Evolutionary conservation across 2,888 invertebrate species (phyloP).

Genomic region (Sclerodermus sp.): DNA sequence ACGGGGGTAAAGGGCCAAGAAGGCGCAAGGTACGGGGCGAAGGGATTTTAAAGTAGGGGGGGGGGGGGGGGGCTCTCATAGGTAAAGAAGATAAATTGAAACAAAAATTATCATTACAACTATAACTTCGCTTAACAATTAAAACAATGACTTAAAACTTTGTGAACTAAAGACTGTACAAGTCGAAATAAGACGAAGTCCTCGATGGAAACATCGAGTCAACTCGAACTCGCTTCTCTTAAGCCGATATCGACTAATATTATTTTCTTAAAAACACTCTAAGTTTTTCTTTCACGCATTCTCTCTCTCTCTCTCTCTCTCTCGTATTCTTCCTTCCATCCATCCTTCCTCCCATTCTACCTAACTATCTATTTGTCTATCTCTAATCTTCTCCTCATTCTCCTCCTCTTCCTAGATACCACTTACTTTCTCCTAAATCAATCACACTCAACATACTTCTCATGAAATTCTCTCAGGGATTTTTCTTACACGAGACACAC

Average conservation of each 20-base stretch:
- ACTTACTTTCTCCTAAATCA: too few relatives aligned
- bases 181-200: slow-evolving; percentile 48
- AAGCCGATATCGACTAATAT: slow-evolving; percentile 48
- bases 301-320: slow-evolving; percentile 15
- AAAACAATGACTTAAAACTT: slow-evolving; percentile 53
- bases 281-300: slow-evolving; percentile 25
- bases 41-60: too few relatives aligned
- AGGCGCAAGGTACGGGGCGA: too few relatives aligned
- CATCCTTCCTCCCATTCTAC: neutral
- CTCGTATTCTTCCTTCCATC: slow-evolving; percentile 6
- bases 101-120: slow-evolving; percentile 26
- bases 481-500: too few relatives aligned
- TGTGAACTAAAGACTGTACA: slow-evolving; percentile 50
- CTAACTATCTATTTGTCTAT: slow-evolving; percentile 8
- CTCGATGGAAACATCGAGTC: slow-evolving; percentile 34
- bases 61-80: neutral
- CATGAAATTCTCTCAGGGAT: too few relatives aligned
- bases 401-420: slow-evolving; percentile 24
- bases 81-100: slow-evolving; percentile 9
- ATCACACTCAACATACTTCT: too few relatives aligned
- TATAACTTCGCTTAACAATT: slow-evolving; percentile 43
- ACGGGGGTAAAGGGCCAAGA: slow-evolving; percentile 4
- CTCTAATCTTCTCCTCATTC: slow-evolving; percentile 7
- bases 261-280: slow-evolving; percentile 52
- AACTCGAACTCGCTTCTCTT: slow-evolving; percentile 34